Base-by-base conservation (phyloP, 2,888 invertebrate genomes). In the Synergus gifuensis region DNA sequence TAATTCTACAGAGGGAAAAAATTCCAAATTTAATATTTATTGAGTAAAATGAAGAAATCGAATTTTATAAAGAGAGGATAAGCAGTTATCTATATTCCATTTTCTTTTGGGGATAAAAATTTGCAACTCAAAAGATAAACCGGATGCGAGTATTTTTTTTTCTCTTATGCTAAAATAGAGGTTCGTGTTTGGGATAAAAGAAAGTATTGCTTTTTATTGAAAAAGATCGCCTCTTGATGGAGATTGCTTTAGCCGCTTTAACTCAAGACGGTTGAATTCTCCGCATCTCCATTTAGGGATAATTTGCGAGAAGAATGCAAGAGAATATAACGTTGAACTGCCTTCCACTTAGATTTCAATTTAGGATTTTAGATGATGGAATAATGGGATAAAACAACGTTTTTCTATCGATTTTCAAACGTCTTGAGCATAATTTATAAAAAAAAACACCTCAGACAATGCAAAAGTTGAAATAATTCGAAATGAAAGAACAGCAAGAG, bases 81-180 rank as follows among this genome's bases (percentile, higher is more conserved):
- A 54, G 54, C 54, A 58, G 54, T 64, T 67, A 36, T 28, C 67
- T 46, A 18, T 28, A 7, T 69, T 44, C 5, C 12, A 9, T 14
- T 9, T 46, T 69, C 14, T 22, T 76, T 62, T 69, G 62, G 78
- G 78, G 62, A 79, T 80, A 80, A 78, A 77, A 46, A 81, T 81
- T 83, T 81, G 78, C 83, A 83, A 80, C 67, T 81, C 78, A 83
- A 73, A 73, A 82, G 83, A 82, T 79, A 62, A 44, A 58, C 79
- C 81, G 81, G 83, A 83, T 79, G 82, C 76, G 73, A 49, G 63
- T 9, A 42, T 63, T 58, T 42, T 58, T 58, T 63, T 63, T 76
- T 64, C 60, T 79, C 16, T 62, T 73, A 60, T 69, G 64, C 73
- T 73, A 63, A 67, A 76, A 40, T 22, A 49, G 49, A 64, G 76